Conservation (phyloP, 2,113 vertebrate genomes). For the Petrocephalus microphthalmus region DNA sequence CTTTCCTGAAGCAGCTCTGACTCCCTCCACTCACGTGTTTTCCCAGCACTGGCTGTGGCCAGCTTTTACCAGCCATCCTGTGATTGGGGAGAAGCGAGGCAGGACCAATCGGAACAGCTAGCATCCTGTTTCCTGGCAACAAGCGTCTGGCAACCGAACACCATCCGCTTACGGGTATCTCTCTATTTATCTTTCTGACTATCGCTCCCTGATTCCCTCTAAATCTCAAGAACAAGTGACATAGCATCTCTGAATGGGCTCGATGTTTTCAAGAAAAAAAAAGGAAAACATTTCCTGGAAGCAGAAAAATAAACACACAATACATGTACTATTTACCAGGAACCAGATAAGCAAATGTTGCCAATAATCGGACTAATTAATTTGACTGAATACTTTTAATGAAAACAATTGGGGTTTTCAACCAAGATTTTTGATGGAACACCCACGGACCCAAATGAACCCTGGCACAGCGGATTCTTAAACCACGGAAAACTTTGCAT, state of each 20-base stretch:
- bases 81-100: slow-evolving; percentile 29
- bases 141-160: slow-evolving; percentile 31
- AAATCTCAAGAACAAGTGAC: neutral
- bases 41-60: slow-evolving; percentile 44
- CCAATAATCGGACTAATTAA: neutral
- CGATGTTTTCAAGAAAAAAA: neutral
- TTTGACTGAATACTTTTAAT: neutral
- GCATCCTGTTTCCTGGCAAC: slow-evolving; percentile 38
- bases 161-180: slow-evolving; percentile 43
- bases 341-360: neutral
- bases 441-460: neutral
- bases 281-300: neutral
- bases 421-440: neutral
- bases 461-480: neutral
- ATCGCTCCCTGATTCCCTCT: slow-evolving; percentile 12
- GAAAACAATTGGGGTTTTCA: neutral
- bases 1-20: slow-evolving; percentile 18
- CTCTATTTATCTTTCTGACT: slow-evolving; percentile 31
- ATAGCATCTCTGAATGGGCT: neutral
- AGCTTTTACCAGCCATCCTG: slow-evolving; percentile 22
- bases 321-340: neutral
- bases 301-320: neutral
- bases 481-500: neutral
- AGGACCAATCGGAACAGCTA: neutral
- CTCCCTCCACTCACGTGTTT: slow-evolving; percentile 39